These are phyloP conservation scores for Teinopalpus imperialis DNA, from an alignment of 2,888 invertebrate species.

Conservation along the genomic window DNA sequence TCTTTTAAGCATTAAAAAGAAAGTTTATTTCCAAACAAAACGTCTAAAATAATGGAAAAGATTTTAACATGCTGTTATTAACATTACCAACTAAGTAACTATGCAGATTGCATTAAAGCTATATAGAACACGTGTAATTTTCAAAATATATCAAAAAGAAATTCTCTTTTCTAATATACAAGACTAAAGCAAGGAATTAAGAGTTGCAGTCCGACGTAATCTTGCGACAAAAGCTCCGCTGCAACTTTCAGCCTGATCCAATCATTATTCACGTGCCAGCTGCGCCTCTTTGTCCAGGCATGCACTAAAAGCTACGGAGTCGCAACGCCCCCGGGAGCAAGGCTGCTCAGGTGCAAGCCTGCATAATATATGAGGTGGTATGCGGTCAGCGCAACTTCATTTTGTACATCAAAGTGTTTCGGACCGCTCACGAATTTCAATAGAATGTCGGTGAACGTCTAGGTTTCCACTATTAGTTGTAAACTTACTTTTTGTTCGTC, in stretches of 20 bases:
- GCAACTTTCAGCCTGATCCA: conserved; percentile 8
- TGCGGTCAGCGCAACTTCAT: conserved; percentile 76
- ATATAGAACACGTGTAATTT: no score
- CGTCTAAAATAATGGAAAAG: no score
- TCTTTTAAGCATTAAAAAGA: no score
- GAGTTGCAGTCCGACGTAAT: conserved; percentile 13
- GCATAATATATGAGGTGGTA: conserved; percentile 68
- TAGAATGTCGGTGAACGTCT: conserved; percentile 55
- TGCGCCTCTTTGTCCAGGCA: conserved; percentile 20
- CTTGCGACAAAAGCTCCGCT: conserved; percentile 12
- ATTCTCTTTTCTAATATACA: conserved; percentile 38
- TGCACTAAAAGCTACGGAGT: conserved; percentile 4
- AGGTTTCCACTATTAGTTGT: no score
- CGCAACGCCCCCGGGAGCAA: conserved; percentile 29
- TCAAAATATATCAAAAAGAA: background rate
- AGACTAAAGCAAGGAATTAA: conserved; percentile 36
- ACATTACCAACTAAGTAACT: no score
- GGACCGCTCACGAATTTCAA: conserved; percentile 41
- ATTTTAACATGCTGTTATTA: no score
- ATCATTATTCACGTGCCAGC: conserved; percentile 21
- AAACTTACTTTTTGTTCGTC: no score
- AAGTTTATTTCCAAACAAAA: no score
- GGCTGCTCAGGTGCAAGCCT: conserved; percentile 44
- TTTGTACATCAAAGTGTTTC: conserved; percentile 75
- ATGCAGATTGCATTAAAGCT: no score